Evolutionary conservation across 2,113 vertebrate genomes (phyloP), one percentile per base, ranked within the genome.

Genomic region (Xiphophorus couchianus): DNA sequence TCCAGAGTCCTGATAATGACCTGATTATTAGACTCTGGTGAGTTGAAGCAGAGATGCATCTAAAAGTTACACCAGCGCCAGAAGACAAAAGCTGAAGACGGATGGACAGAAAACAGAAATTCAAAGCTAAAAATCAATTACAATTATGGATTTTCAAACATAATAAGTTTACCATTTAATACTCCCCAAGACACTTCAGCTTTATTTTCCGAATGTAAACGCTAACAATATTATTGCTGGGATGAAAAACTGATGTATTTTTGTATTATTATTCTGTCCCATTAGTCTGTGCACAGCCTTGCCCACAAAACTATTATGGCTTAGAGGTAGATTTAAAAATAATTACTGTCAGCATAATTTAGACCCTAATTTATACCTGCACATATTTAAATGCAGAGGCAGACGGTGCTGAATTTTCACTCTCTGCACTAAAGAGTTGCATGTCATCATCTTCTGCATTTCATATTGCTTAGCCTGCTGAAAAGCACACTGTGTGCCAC

Each of bases 401-500:
- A 44, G 10, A 11, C 15, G 33, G 64, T n/a, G 69, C 28, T 13
- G 62, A 54, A 39, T 42, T 80, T 69, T 48, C 33, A 63, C 62
- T 67, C 15, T 3, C 2, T 27, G 62, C 58, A 3, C 66, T 27
- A 28, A 61, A 69, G 0, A 69, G 64, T n/a, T 61, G 7, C 33
- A 69, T 37, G 37, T 67, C 73, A 82, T 69, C 51, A 69, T 37
- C 39, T 5, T 76, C 44, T 12, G 64, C 63, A 10, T 35, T 19
- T 54, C 62, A 14, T 35, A 27, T 68, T 80, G 76, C 67, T 78
- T 79, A 28, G 17, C 30, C 28, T 69, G 39, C 66, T 69, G 42
- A 81, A 82, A 77, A 86, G 71, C 71, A 68, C 74, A 77, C 63
- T 5, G 44, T 58, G 74, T 79, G 61, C 61, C 65, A 15, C 35